Conservation (phyloP, 2,888 invertebrate species). For the Andrena bucephala region DNA sequence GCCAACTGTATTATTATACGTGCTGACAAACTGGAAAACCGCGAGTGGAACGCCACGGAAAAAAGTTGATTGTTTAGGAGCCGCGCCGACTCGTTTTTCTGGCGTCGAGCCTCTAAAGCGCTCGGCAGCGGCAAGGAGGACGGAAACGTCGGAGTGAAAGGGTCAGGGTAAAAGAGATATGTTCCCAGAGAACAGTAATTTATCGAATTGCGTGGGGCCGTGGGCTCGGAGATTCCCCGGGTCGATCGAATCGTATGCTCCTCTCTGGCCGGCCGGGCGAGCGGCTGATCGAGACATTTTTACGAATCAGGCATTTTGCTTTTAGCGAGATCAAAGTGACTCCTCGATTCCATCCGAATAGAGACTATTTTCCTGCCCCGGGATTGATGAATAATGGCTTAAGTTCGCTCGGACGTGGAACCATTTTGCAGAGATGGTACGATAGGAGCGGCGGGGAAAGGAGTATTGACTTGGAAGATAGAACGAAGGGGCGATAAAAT, state of each 20-base stretch:
- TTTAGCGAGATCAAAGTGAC: neutral
- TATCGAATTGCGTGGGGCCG: constrained; percentile 36
- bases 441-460: neutral
- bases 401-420: neutral
- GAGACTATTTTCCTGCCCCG: constrained; percentile 2
- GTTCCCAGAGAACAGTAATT: constrained; percentile 42
- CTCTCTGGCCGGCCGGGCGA: neutral
- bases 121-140: neutral
- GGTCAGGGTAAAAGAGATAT: constrained; percentile 19
- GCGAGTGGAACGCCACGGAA: neutral
- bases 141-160: constrained; percentile 2
- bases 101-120: neutral
- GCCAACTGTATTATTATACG: neutral
- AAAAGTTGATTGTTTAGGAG: constrained; percentile 1
- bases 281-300: constrained; percentile 4
- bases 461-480: constrained; percentile 13
- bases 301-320: neutral
- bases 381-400: constrained; percentile 2
- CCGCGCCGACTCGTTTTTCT: neutral
- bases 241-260: constrained; percentile 17
- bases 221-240: constrained; percentile 40
- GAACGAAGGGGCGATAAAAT: constrained; percentile 13
- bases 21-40: neutral
- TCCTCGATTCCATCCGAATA: neutral
- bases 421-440: neutral